These are phyloP conservation scores for Callipepla squamata DNA, from an alignment of 2,113 vertebrate species.

Conservation along the genomic window DNA sequence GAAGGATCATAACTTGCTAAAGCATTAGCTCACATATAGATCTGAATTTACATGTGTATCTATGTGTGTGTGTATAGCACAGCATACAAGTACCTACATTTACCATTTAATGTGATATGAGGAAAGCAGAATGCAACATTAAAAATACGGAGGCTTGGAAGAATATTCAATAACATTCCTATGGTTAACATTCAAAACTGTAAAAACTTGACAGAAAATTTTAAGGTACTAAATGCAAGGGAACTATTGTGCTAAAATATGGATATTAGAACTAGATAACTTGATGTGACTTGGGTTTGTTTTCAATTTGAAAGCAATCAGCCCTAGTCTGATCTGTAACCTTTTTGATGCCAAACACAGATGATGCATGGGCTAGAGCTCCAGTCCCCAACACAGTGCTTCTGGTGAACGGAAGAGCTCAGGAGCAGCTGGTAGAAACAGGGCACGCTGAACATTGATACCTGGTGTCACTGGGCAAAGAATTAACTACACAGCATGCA, in stretches of 20 bases:
- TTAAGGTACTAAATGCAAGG: neutral
- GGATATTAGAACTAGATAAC: neutral
- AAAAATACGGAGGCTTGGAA: neutral
- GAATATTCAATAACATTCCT: neutral
- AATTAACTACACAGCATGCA: neutral
- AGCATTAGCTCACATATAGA: neutral
- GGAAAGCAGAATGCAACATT: neutral
- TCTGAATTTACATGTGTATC: neutral
- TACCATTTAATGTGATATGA: neutral
- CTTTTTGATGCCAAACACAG: neutral
- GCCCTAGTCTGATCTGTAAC: neutral
- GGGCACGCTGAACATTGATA: fast-evolving
- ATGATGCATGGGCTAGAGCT: neutral
- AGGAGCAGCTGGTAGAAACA: neutral
- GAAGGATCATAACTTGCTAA: neutral
- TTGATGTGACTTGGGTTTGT: neutral
- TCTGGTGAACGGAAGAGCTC: neutral
- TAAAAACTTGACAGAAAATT: neutral
- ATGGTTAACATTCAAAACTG: neutral
- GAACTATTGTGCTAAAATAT: neutral
- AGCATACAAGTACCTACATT: neutral
- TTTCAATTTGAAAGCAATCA: neutral
- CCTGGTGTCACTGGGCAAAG: neutral
- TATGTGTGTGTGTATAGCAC: neutral
- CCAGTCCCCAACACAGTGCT: neutral